Evolutionary conservation across 92 coral and sea anemone species (phyloP), one percentile per base, ranked within the genome.

Genomic region (Scolanthus callimorphus): DNA sequence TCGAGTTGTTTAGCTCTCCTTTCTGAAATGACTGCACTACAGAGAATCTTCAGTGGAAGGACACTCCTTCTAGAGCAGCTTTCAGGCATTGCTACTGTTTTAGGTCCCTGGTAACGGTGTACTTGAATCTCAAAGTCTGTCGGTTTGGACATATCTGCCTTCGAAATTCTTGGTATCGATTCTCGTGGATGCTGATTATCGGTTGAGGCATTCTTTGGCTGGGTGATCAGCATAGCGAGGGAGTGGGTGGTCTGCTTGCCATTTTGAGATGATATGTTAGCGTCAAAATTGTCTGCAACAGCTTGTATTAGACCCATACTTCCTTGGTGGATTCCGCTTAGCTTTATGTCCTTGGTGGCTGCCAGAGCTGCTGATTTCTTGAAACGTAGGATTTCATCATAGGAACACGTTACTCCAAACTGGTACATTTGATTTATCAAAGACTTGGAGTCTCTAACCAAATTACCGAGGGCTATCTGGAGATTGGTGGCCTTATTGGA

Each of bases 241-340:
- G 89, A 69, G 45, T 69, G 80, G 17, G 84, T 82, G 41, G 70
- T 41, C 20, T 76, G 11, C 51, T 83, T 76, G 25, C 90, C 76
- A 71, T 83, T 83, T 15, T 76, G 83, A 26, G 89, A 82, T 1
- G 79, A 68, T 25, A 81, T 74, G 49, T 70, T 47, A 2, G 79
- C 71, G 34, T 82, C 89, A 76, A 82, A 82, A 27, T 76, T 76
- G 46, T 82, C 84, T 41, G 84, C 89, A 29, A 83, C 77, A 46
- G 71, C 53, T 54, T 83, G 84, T 31, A 76, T 65, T 38, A 82
- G 71, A 0, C 77, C 80, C 12, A 17, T 0, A 60, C 53, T 24
- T 25, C 67, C 76, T 30, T 77, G 51, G 3, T 70, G 2, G 0
- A 83, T 77, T n/a, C 84, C 77, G 27, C 70, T 70, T 0, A 77